Conservation (phyloP, 2,113 vertebrate species). For the Rhinolophus ferrumequinum region DNA sequence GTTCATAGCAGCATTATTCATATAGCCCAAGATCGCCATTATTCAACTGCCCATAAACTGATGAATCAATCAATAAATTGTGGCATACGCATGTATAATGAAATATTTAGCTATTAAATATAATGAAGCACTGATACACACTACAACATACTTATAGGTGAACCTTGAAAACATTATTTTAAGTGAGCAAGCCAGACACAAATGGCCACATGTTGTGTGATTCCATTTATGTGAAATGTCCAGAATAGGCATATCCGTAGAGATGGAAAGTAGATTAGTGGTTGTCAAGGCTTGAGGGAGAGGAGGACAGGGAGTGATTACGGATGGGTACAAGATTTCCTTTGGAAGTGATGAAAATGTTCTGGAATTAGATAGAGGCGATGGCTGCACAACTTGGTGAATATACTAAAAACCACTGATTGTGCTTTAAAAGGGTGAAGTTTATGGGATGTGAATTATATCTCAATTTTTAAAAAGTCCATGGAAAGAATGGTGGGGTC, state of each 20-base stretch:
- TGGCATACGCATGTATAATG: neutral
- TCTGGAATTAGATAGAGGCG: neutral
- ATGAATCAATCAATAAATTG: neutral
- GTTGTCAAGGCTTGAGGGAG: neutral
- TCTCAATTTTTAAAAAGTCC: neutral
- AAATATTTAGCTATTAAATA: neutral
- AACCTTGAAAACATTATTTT: neutral
- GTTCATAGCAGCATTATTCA: neutral
- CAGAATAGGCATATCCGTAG: neutral
- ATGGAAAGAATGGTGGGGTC: neutral
- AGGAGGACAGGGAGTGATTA: neutral
- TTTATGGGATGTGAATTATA: neutral
- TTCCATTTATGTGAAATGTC: neutral
- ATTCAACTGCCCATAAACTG: neutral
- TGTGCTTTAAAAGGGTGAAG: neutral
- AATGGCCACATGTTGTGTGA: neutral
- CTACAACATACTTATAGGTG: no score
- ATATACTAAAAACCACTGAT: neutral
- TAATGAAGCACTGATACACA: neutral
- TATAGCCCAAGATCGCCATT: neutral
- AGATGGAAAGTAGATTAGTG: neutral
- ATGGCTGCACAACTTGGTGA: neutral
- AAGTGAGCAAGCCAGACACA: neutral
- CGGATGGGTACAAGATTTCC: neutral
- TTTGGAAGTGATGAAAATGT: neutral